phyloP scores from a whole-genome alignment of 2,797 vertebrate species.

The Loriculus beryllinus region DNA sequence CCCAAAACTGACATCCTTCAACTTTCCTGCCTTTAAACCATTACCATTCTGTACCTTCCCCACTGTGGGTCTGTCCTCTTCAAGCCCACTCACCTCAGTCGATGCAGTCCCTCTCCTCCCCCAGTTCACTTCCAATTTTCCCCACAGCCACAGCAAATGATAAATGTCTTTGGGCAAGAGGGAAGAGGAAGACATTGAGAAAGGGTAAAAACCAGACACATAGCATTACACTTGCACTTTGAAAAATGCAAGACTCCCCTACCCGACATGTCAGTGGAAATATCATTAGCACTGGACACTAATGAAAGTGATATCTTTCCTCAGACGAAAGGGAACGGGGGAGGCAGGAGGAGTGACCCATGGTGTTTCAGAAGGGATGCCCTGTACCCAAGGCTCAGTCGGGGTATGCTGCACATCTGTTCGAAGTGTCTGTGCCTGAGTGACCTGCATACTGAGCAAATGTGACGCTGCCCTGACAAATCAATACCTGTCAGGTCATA shows the following conservation, averaged over 20 bases:
- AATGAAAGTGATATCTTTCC: neutral
- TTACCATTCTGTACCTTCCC: neutral
- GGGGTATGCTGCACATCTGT: neutral
- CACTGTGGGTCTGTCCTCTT: neutral
- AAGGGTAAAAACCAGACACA: neutral
- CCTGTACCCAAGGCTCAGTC: neutral
- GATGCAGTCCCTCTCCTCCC: neutral
- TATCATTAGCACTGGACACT: neutral
- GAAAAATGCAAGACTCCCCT: neutral
- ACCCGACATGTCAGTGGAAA: neutral
- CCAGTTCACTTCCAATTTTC: neutral
- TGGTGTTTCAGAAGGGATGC: neutral
- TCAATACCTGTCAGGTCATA: slow-evolving; percentile 31
- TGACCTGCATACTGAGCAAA: slow-evolving; percentile 35
- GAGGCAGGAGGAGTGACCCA: neutral
- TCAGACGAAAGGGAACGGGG: neutral
- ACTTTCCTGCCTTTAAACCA: neutral
- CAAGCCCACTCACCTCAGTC: neutral
- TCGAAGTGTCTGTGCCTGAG: neutral
- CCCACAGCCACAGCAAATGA: neutral
- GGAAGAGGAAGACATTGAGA: neutral
- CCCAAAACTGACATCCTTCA: neutral
- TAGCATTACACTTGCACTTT: neutral
- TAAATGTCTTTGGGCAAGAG: neutral
- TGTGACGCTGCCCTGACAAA: neutral